Evolutionary conservation across 2,797 vertebrate species (phyloP), one percentile per base, ranked within the genome.

Genomic region (Gadopsis marmoratus): DNA sequence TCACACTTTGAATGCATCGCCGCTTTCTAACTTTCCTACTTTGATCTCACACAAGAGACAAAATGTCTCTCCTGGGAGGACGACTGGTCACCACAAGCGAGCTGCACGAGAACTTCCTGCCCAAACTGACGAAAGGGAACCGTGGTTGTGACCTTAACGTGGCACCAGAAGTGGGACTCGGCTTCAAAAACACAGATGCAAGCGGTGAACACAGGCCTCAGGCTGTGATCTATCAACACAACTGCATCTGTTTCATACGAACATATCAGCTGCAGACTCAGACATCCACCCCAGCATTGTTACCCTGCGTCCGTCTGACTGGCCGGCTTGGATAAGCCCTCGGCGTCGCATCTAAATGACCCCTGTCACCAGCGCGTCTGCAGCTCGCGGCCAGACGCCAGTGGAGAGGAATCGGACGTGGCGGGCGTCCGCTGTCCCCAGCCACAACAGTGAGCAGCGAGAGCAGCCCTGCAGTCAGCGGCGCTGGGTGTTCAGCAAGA

Each of bases 401-500:
- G 62, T 11, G 35, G 75, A 85, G 73, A 7, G 2, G 76, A 78
- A 86, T 74, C 1, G 37, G 83, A 87, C 23, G 19, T 78, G 81
- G 84, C 80, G 74, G 87, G 50, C 29, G 37, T 88, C 78, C 81
- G 63, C 79, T 78, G 88, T 84, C 86, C 53, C 39, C 80, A 66
- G 81, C 61, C 87, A 86, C 68, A 75, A 79, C 76, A 84, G 65
- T 14, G 78, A 73, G 77, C 31, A 62, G 59, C 45, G 65, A 12
- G 67, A 26, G 0, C 55, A 68, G 73, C 56, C 75, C 74, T 55
- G 74, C 45, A 84, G 78, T 68, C 72, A 77, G 80, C 0, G 33
- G 23, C 17, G 43, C 68, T 53, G 71, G 45, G 66, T 56, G 76
- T 48, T 69, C 64, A 59, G 47, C 56, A 47, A 78, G 72, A 66